phyloP scores from a whole-genome alignment of 2,797 vertebrate genomes.

The Manis pentadactyla region DNA sequence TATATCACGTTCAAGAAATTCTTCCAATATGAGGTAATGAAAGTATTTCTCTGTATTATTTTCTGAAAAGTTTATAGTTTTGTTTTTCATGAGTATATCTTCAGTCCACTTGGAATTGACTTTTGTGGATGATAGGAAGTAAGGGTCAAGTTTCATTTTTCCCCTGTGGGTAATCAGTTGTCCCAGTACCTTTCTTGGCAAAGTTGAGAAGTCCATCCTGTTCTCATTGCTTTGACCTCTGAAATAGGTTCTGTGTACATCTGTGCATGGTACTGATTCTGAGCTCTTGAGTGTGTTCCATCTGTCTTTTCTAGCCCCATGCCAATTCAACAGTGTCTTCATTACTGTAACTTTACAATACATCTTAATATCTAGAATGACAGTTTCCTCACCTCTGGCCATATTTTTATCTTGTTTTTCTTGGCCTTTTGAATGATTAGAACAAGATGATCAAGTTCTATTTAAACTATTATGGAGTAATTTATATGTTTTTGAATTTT shows the following conservation, averaged over 20 bases:
- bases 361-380: background rate
- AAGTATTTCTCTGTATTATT: background rate
- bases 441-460: background rate
- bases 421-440: background rate
- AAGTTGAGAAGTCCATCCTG: background rate
- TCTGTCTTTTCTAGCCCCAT: background rate
- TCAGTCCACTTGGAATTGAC: background rate
- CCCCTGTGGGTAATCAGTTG: background rate
- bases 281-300: background rate
- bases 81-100: background rate
- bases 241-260: background rate
- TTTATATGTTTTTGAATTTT: background rate
- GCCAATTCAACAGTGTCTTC: background rate
- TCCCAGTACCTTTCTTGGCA: background rate
- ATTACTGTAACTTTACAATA: background rate
- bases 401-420: background rate
- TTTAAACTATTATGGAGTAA: background rate
- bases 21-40: background rate
- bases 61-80: background rate
- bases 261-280: background rate
- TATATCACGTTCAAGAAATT: background rate
- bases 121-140: background rate
- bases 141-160: background rate
- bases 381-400: background rate
- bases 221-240: background rate